Percentiles rank a stretch among this genome's conserved stretches.
These are phyloP conservation scores for Gymnodraco acuticeps DNA, from an alignment of 2,797 vertebrate species.

Conservation along the genomic window DNA sequence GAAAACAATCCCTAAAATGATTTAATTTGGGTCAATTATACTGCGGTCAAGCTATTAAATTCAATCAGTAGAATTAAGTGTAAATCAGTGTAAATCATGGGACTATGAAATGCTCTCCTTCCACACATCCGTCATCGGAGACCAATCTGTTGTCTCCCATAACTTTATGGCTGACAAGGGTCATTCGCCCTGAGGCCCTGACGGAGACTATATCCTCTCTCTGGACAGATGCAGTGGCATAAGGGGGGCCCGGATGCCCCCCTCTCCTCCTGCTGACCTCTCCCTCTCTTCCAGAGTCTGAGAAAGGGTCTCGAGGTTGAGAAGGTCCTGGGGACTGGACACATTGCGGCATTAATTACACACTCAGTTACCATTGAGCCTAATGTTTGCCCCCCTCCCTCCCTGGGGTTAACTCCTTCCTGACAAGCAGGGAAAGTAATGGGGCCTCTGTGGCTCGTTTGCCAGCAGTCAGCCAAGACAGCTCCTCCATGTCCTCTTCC, in stretches of 20 bases:
- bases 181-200: constrained; percentile 78
- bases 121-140: constrained; percentile 79
- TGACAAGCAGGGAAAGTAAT: constrained; percentile 84
- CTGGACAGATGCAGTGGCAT: constrained; percentile 82
- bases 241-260: constrained; percentile 89
- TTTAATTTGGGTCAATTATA: constrained; percentile 50
- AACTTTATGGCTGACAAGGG: constrained; percentile 80
- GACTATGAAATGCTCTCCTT: constrained; percentile 59
- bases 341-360: constrained; percentile 96
- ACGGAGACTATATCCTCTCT: constrained; percentile 73
- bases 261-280: constrained; percentile 81
- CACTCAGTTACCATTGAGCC: constrained; percentile 93
- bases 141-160: constrained; percentile 81
- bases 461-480: constrained; percentile 78
- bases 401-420: constrained; percentile 85
- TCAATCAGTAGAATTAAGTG: constrained; percentile 42
- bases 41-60: constrained; percentile 38
- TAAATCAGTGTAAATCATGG: constrained; percentile 65
- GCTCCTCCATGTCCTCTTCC: constrained; percentile 66
- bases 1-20: constrained; percentile 45
- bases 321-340: constrained; percentile 91
- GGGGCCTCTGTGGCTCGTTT: constrained; percentile 82
- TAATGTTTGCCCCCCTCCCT: constrained; percentile 76
- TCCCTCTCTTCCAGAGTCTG: constrained; percentile 76
- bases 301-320: constrained; percentile 84